Evolutionary conservation across 2,888 invertebrate species (phyloP), one percentile per base, ranked within the genome.

Genomic region (Augochlorella aurata): DNA sequence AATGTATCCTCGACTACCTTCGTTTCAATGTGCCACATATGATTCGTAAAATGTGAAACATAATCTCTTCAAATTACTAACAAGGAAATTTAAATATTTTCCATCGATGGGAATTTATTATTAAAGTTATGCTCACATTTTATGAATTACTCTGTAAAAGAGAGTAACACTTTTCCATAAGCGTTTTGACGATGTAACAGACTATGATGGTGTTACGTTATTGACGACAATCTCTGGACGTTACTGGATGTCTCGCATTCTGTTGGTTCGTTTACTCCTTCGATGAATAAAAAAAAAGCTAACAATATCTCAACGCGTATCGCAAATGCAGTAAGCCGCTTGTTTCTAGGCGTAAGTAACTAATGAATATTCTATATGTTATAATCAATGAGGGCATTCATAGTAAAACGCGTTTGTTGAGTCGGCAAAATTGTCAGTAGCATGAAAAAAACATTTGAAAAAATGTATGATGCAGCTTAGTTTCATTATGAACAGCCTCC

Each of bases 271-370:
- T 74, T 75, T 54, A 78, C 67, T 82, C 74, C 73, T 47, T 85
- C 75, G 65, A 44, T 29, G 50, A 74, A 61, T 74, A 45, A 14
- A 67, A 50, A 65, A 24, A 58, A 24, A 80, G 47, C 45, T 68
- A 74, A 65, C 63, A 29, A 54, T 49, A 82, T 81, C 38, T 29
- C 45, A 77, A 73, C 77, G 77, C 68, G 79, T 83, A 69, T 87
- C 68, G 79, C 75, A 85, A 85, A 86, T 81, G 85, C 83, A 77
- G 82, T 49, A 88, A 88, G 85, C 82, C 50, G 70, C 86, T 87
- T 69, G 74, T 77, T 78, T 84, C 86, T 87, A 86, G 72, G 82
- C 82, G 77, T 76, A 83, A 88, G 50, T 83, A 79, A 75, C 86
- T 86, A 88, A 74, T 78, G 44, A 79, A 75, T 79, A 65, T 77